Percentiles rank a stretch among this genome's conserved stretches.
These are phyloP conservation scores for Tipula lateralis DNA, from an alignment of 2,888 invertebrate genomes.

Conservation along the genomic window DNA sequence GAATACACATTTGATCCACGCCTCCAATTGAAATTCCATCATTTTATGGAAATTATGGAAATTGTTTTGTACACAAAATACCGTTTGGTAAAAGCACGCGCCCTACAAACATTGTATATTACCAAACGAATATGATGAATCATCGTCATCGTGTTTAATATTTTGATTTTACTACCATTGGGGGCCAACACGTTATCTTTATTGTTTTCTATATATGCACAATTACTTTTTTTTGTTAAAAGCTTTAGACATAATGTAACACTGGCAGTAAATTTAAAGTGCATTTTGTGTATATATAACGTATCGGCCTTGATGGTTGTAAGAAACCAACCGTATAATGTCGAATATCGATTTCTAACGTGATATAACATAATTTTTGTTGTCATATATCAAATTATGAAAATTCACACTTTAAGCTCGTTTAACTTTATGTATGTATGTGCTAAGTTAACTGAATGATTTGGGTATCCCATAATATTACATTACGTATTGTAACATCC, in stretches of 20 bases:
- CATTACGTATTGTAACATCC: too few species aligned
- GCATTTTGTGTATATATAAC: neutral
- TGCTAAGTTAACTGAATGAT: too few species aligned
- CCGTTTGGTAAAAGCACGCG: too few species aligned
- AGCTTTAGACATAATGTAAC: neutral
- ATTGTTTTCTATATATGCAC: neutral
- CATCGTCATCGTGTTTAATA: too few species aligned
- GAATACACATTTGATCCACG: too few species aligned
- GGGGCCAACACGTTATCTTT: neutral
- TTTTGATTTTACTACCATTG: neutral
- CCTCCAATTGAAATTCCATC: too few species aligned
- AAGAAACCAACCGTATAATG: neutral
- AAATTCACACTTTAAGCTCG: neutral
- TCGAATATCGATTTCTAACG: constrained; percentile 19
- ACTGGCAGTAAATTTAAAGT: neutral
- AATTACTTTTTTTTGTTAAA: neutral
- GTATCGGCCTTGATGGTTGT: neutral
- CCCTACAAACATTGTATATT: too few species aligned
- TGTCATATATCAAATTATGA: neutral
- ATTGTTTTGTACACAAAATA: too few species aligned
- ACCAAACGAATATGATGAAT: too few species aligned
- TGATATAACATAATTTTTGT: neutral
- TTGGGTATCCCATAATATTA: too few species aligned
- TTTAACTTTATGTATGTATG: too few species aligned
- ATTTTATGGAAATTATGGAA: too few species aligned